Evolutionary conservation across 2,113 vertebrate genomes (phyloP).

Genomic region (Arizona elegans): DNA sequence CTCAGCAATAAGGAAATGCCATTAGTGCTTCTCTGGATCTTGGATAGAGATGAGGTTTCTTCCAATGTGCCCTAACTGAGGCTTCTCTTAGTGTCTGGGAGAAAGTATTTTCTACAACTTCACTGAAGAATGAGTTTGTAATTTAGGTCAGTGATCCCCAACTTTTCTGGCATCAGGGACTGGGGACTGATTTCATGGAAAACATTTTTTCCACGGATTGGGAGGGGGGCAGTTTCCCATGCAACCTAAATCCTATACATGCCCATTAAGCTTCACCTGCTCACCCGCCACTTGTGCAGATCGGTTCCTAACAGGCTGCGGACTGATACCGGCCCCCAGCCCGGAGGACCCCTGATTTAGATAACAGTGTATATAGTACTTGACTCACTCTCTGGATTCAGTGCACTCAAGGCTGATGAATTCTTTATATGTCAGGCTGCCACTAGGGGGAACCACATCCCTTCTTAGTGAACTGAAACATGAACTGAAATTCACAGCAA

Average conservation of each 20-base stretch:
- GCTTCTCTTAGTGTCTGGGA: not conserved
- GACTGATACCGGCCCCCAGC: too few relatives aligned
- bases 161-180: too few relatives aligned
- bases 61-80: not conserved
- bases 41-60: not conserved
- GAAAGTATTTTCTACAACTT: not conserved
- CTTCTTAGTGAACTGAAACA: not conserved
- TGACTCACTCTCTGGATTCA: not conserved
- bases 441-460: not conserved
- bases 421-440: not conserved
- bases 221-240: too few relatives aligned
- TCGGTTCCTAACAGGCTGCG: too few relatives aligned
- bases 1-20: not conserved
- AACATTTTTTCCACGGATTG: too few relatives aligned
- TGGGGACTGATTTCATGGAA: too few relatives aligned
- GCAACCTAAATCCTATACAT: too few relatives aligned
- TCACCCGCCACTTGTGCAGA: accelerated
- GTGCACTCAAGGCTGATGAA: too few relatives aligned
- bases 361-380: not conserved
- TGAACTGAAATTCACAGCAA: not conserved
- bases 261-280: too few relatives aligned
- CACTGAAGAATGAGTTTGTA: not conserved
- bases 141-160: not conserved
- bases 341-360: too few relatives aligned
- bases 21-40: not conserved